Percentiles rank a stretch among this genome's conserved stretches.
These are phyloP conservation scores for Prosapia bicincta DNA, from an alignment of 2,888 invertebrate species.

Conservation along the genomic window DNA sequence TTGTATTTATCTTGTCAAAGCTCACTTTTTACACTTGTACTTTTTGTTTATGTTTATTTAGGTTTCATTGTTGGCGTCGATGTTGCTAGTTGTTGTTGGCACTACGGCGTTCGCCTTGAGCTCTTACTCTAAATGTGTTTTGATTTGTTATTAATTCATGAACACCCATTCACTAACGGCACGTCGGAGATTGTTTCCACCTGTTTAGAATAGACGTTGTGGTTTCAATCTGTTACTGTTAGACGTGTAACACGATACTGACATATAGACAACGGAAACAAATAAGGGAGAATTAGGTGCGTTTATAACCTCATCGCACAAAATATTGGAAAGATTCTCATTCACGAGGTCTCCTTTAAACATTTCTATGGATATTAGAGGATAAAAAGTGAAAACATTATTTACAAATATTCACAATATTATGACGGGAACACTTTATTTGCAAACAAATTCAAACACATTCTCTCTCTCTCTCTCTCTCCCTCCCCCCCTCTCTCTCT, in stretches of 20 bases:
- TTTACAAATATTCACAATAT: too few species aligned
- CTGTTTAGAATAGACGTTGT: background rate
- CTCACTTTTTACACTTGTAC: background rate
- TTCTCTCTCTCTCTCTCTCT: too few species aligned
- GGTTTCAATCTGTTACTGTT: background rate
- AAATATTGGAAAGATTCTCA: too few species aligned
- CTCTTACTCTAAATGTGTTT: conserved; percentile 2
- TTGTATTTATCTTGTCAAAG: background rate
- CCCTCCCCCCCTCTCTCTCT: too few species aligned
- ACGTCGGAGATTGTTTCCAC: background rate
- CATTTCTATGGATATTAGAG: too few species aligned
- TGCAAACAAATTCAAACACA: too few species aligned
- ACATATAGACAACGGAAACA: too few species aligned
- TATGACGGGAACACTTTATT: too few species aligned
- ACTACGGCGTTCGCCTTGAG: background rate
- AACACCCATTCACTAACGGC: background rate
- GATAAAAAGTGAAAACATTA: too few species aligned
- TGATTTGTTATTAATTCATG: background rate
- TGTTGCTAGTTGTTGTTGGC: background rate
- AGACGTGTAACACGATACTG: background rate
- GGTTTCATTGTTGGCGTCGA: background rate
- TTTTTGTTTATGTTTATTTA: background rate
- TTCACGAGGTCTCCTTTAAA: too few species aligned
- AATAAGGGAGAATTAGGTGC: too few species aligned
- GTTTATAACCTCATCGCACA: too few species aligned